phyloP scores from a whole-genome alignment of 2,113 vertebrate species.

The Merops nubicus region DNA sequence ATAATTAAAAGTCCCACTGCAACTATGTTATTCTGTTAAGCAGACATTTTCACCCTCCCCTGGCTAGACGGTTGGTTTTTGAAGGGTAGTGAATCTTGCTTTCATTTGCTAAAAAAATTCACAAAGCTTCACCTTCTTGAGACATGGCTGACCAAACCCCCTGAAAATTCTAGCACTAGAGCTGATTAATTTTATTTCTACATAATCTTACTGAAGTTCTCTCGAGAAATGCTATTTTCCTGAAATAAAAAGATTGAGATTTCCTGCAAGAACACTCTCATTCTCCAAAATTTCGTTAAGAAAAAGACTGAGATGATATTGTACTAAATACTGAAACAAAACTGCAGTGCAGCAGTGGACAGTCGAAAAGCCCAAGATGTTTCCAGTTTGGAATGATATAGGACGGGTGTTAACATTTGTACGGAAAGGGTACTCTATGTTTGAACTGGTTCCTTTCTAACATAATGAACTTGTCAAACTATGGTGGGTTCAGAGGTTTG shows the following conservation, averaged over 20 bases:
- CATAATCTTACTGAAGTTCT: neutral
- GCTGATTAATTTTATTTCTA: neutral
- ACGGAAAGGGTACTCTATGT: neutral
- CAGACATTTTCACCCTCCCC: neutral
- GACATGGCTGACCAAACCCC: neutral
- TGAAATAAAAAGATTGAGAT: neutral
- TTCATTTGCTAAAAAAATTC: neutral
- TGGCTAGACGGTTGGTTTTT: rapidly evolving
- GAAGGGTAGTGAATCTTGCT: neutral
- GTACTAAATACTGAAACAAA: neutral
- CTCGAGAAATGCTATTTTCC: neutral
- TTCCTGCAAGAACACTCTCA: neutral
- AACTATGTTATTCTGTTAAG: neutral
- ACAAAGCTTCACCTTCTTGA: neutral
- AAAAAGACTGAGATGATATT: neutral
- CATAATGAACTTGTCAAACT: neutral
- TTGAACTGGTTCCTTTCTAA: neutral
- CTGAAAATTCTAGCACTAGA: neutral
- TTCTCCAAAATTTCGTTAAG: neutral
- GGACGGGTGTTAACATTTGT: neutral
- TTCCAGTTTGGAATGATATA: neutral
- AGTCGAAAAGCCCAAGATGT: neutral
- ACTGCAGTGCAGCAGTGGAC: neutral
- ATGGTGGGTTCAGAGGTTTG: neutral
- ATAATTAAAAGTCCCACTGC: neutral